phyloP scores from a whole-genome alignment of 2,888 invertebrate genomes.

The Pyralis farinalis region DNA sequence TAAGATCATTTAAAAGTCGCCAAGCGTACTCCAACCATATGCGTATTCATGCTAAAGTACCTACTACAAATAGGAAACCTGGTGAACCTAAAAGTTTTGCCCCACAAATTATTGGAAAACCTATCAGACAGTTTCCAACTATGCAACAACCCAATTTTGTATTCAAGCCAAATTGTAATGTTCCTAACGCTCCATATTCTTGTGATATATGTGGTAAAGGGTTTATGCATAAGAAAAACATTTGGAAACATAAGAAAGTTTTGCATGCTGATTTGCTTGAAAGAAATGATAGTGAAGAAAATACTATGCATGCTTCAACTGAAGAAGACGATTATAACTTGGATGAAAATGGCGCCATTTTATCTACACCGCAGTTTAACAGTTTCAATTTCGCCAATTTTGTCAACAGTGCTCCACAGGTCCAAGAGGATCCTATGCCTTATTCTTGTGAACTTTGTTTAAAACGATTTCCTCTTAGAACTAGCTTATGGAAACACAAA shows the following conservation, averaged over 20 bases:
- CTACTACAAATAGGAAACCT: constrained; percentile 71
- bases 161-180: constrained; percentile 61
- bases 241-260: constrained; percentile 79
- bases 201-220: constrained; percentile 85
- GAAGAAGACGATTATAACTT: constrained; percentile 72
- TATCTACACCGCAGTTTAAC: constrained; percentile 74
- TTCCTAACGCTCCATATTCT: constrained; percentile 75
- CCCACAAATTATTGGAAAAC: constrained; percentile 68
- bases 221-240: constrained; percentile 78
- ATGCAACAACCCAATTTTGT: constrained; percentile 50
- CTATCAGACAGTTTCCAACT: constrained; percentile 58
- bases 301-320: constrained; percentile 74
- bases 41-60: constrained; percentile 76
- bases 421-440: constrained; percentile 45
- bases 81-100: constrained; percentile 59
- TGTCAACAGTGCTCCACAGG: constrained; percentile 38
- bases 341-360: constrained; percentile 63
- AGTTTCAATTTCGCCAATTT: constrained; percentile 70
- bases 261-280: constrained; percentile 71
- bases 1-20: constrained; percentile 80
- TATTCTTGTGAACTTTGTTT: constrained; percentile 71
- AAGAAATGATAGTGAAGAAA: constrained; percentile 72
- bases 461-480: constrained; percentile 67
- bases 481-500: constrained; percentile 75
- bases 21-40: constrained; percentile 78